Evolutionary conservation across 1,140 invertebrate genomes (phyloP).

Genomic region (Eupeodes corollae): DNA sequence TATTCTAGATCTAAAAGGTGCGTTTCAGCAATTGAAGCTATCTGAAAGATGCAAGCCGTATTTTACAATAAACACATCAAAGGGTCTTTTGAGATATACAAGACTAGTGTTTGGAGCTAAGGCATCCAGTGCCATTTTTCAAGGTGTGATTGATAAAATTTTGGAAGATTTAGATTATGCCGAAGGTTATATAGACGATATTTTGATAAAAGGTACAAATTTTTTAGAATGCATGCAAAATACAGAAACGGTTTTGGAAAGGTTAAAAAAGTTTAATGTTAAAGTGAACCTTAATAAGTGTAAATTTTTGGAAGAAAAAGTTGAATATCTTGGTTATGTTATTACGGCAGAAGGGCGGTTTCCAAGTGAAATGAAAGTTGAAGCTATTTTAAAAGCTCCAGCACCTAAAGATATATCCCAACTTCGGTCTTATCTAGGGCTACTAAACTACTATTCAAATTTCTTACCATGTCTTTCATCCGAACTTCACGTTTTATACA

Average conservation of each 20-base stretch:
- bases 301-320: too few relatives aligned
- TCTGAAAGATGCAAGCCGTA: conserved; percentile 17
- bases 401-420: conserved; percentile 24
- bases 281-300: too few relatives aligned
- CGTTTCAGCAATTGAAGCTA: conserved; percentile 23
- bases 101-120: conserved; percentile 27
- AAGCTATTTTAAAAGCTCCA: conserved; percentile 29
- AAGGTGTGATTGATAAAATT: conserved; percentile 15
- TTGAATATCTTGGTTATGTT: too few relatives aligned
- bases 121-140: conserved; percentile 27
- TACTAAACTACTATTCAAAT: conserved; percentile 28
- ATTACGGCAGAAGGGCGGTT: conserved; percentile 30
- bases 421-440: conserved; percentile 29
- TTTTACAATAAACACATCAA: conserved; percentile 25
- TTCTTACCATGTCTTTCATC: conserved; percentile 20
- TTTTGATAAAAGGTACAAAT: conserved; percentile 11
- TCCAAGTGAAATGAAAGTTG: conserved; percentile 27
- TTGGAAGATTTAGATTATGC: conserved; percentile 8
- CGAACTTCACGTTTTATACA: conserved; percentile 19
- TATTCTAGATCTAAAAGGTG: conserved; percentile 21
- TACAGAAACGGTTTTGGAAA: too few relatives aligned
- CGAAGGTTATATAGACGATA: too few relatives aligned
- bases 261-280: too few relatives aligned
- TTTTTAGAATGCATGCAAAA: too few relatives aligned
- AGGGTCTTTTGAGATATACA: conserved; percentile 24